Evolutionary conservation across 2,113 vertebrate species (phyloP).

Genomic region (Aspiorhynchus laticeps): DNA sequence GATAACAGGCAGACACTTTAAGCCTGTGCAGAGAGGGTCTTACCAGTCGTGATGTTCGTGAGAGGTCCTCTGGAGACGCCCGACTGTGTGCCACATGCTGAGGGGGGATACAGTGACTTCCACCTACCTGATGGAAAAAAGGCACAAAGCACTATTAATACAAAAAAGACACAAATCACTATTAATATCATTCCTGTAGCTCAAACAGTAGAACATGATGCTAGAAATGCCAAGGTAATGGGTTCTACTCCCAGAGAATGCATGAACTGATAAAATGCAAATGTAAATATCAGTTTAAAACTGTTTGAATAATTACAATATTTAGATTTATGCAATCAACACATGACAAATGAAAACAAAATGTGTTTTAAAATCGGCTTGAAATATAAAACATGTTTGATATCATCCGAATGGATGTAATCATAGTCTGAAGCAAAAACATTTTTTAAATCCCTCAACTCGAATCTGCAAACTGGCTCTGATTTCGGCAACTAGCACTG

Average conservation of each 20-base stretch:
- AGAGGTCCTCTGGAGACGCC: conserved; percentile 73
- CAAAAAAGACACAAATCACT: background rate
- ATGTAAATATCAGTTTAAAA: background rate
- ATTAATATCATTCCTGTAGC: background rate
- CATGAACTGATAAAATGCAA: background rate
- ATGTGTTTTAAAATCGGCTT: background rate
- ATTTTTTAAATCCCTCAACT: background rate
- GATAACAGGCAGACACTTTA: background rate
- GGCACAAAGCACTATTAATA: background rate
- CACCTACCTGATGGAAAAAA: conserved; percentile 55
- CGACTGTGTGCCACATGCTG: conserved; percentile 55
- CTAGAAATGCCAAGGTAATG: background rate
- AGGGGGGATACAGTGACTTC: conserved; percentile 58
- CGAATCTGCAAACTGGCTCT: background rate
- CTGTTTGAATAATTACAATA: too few relatives aligned
- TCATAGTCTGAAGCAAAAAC: background rate
- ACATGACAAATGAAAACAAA: too few relatives aligned
- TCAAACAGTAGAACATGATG: background rate
- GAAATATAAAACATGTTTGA: background rate
- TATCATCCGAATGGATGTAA: background rate
- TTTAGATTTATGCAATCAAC: too few relatives aligned
- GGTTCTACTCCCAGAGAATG: background rate
- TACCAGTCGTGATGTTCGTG: conserved; percentile 75
- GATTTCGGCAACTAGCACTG: background rate
- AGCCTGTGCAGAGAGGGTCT: background rate